Evolutionary conservation across 23 tunicate genomes (phyloP), one percentile per base, ranked within the genome.

Genomic region (Clavelina lepadiformis): DNA sequence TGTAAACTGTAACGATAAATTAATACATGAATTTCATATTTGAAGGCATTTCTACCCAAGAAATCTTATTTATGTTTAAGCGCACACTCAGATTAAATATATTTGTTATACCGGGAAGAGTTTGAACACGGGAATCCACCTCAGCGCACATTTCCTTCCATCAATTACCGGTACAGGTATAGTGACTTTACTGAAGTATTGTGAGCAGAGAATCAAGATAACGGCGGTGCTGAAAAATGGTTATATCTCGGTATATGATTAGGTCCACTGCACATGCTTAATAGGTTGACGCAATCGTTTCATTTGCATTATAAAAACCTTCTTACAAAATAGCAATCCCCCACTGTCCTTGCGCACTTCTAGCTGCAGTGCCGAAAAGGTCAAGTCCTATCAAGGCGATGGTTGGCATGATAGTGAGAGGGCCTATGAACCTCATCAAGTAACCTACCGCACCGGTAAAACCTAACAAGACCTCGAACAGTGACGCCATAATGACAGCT

Each of bases 341-440:
- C 95, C 95, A 86, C 13, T 86, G 80, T 1, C 72, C 72, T 5
- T 71, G 31, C 5, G 83, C 77, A 56, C 66, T 65, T 65, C 65
- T 34, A 27, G 95, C 69, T 1, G 87, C 88, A 33, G 71, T 79
- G 3, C 63, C 38, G 27, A 81, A 72, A 2, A 89, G 38, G 35
- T 78, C 70, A 56, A 89, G 49, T 33, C 97, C 97, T 34, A 89
- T 81, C 28, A 89, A 46, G 5, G 89, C 83, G 33, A 89, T 75
- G 13, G 97, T 61, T 18, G 89, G 83, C 2, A 81, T 69, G 29
- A 89, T 61, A 7, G 97, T 81, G 26, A 89, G 57, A 26, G 97
- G 97, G 3, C 97, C 97, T 5, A 89, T 65, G 20, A 68, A 75
- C 31, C 79, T 47, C 53, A 67, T 67, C 51, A 85, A 75, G 31